Percentiles rank a stretch among this genome's conserved stretches.
Evolutionary conservation across 2,797 vertebrate genomes (phyloP).

Genomic region (Enteromius trimaculatus): DNA sequence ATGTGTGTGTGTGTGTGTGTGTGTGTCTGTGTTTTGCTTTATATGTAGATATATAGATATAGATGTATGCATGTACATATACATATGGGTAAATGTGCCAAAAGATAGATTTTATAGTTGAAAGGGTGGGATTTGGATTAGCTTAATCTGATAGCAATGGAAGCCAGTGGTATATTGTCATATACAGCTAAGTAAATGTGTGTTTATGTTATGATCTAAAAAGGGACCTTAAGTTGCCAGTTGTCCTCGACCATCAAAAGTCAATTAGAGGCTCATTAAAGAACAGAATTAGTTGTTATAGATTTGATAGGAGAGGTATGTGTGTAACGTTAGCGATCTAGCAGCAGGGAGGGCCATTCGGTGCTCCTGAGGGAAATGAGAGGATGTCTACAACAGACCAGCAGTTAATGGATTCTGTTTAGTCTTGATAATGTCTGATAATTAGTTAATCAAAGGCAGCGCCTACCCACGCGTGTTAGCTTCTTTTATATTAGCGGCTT

Average conservation of each 20-base stretch:
- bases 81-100: neutral
- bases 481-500: slow-evolving; percentile 65
- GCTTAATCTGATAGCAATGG: neutral
- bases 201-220: slow-evolving; percentile 52
- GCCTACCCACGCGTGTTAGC: slow-evolving; percentile 68
- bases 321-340: slow-evolving; percentile 50
- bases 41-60: too few relatives aligned
- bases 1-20: too few relatives aligned
- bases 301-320: slow-evolving; percentile 76
- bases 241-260: slow-evolving; percentile 63
- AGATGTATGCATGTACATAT: too few relatives aligned
- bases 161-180: neutral
- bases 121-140: neutral
- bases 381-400: slow-evolving; percentile 66
- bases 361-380: slow-evolving; percentile 75
- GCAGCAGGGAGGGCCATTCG: slow-evolving; percentile 48
- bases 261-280: slow-evolving; percentile 80
- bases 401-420: slow-evolving; percentile 82
- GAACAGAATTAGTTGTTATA: slow-evolving; percentile 76
- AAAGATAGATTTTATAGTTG: neutral
- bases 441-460: slow-evolving; percentile 83
- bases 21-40: too few relatives aligned
- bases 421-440: slow-evolving; percentile 82
- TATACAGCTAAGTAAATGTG: slow-evolving; percentile 6
- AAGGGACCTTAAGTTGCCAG: slow-evolving; percentile 61